These are phyloP conservation scores for Torymus auratus DNA, from an alignment of 2,888 invertebrate species.

Conservation along the genomic window DNA sequence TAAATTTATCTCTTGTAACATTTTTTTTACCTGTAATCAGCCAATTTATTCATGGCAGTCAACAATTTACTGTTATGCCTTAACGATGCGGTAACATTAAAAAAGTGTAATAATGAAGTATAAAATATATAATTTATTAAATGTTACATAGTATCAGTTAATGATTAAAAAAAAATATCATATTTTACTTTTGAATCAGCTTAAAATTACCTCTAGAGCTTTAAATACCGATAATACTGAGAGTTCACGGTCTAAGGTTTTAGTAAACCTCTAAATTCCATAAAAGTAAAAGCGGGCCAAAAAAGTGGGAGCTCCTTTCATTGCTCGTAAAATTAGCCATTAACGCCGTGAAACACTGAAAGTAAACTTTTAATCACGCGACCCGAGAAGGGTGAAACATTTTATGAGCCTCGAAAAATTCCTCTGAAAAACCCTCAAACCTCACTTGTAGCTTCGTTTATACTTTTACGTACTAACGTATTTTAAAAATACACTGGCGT, in stretches of 20 bases:
- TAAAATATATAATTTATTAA: no score
- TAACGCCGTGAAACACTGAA: constrained; percentile 52
- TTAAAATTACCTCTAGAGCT: constrained; percentile 13
- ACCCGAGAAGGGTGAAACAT: constrained; percentile 44
- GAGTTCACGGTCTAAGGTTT: constrained; percentile 25
- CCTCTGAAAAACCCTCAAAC: constrained; percentile 23
- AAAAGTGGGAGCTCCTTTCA: constrained; percentile 47
- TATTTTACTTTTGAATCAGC: constrained; percentile 4
- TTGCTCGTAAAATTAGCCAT: constrained; percentile 57
- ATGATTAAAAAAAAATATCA: background rate
- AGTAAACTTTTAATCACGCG: constrained; percentile 56
- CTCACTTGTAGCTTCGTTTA: constrained; percentile 1
- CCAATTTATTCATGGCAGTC: no score
- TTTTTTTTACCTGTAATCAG: no score
- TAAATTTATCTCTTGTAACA: no score
- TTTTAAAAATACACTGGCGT: no score
- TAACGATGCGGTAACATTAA: no score
- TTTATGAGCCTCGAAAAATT: constrained; percentile 54
- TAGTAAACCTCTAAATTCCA: constrained; percentile 46
- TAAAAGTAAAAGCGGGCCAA: constrained; percentile 42
- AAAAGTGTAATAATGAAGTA: no score
- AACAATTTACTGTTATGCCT: no score
- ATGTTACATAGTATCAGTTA: no score
- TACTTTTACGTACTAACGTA: no score
- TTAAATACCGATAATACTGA: constrained; percentile 24